These are phyloP conservation scores for Sipha flava DNA, from an alignment of 1,140 invertebrate genomes.

Conservation along the genomic window DNA sequence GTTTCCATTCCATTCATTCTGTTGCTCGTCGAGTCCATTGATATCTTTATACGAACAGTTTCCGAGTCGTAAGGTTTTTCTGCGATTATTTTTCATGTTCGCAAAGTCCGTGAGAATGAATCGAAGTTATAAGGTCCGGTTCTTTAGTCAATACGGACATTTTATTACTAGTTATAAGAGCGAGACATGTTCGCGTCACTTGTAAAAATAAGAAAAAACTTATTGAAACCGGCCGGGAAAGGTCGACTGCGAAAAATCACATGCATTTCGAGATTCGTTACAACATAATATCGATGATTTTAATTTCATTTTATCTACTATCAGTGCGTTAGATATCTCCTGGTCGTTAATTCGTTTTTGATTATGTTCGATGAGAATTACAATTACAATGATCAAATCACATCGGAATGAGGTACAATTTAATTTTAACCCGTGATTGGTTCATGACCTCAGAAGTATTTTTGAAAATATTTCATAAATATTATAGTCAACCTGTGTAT, in stretches of 20 bases:
- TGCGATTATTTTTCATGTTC: neutral
- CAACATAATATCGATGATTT: neutral
- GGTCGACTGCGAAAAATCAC: neutral
- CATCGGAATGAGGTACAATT: no score
- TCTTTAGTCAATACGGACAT: neutral
- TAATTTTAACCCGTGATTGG: no score
- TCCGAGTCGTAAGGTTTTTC: neutral
- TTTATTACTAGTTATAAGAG: neutral
- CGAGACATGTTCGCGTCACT: neutral
- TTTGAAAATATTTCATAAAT: no score
- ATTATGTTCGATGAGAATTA: no score
- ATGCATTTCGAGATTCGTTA: neutral
- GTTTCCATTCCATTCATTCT: neutral
- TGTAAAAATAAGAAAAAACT: slow-evolving; percentile 8
- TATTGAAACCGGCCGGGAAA: slow-evolving; percentile 2
- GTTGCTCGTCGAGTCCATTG: neutral
- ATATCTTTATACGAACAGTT: neutral
- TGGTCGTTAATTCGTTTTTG: no score
- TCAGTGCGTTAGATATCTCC: no score
- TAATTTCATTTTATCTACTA: no score
- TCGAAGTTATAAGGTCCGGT: slow-evolving; percentile 7
- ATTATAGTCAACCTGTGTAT: no score
- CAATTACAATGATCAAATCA: no score
- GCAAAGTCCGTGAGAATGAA: neutral
- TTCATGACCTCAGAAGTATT: no score